These are phyloP conservation scores for Drosophila vallismaia DNA, from an alignment of 2,888 invertebrate species.

Conservation along the genomic window DNA sequence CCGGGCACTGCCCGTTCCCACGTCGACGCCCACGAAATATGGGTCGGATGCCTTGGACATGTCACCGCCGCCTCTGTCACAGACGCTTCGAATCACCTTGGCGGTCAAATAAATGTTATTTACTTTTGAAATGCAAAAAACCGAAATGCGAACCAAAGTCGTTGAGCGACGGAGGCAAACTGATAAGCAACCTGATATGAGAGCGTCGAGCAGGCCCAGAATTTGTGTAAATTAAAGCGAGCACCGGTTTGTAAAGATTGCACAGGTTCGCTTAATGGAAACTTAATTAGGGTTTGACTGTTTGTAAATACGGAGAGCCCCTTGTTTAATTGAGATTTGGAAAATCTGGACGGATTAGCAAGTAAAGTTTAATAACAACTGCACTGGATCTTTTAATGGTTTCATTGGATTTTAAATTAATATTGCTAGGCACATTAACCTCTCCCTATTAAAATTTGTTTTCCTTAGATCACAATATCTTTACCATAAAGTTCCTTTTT, in stretches of 20 bases:
- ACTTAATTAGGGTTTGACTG: conserved; percentile 9
- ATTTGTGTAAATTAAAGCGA: conserved; percentile 14
- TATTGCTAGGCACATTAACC: too few relatives aligned
- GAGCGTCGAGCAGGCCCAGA: conserved; percentile 25
- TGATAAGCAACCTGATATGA: conserved; percentile 62
- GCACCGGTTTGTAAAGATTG: conserved; percentile 32
- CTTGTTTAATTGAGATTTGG: neutral
- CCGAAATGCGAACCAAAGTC: conserved; percentile 30
- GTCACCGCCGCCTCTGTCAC: conserved; percentile 8
- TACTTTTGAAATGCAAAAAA: conserved; percentile 33
- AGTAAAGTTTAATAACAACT: neutral
- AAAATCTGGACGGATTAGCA: neutral
- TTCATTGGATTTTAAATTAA: neutral
- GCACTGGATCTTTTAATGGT: neutral
- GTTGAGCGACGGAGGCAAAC: conserved; percentile 45
- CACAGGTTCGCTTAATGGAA: conserved; percentile 8
- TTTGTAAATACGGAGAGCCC: conserved; percentile 1
- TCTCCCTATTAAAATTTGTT: neutral
- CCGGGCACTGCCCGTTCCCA: conserved; percentile 95
- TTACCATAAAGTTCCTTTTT: conserved; percentile 10
- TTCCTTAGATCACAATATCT: neutral
- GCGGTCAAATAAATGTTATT: conserved; percentile 71
- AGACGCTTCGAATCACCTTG: conserved; percentile 33
- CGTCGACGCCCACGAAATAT: conserved; percentile 94
- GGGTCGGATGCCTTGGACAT: conserved; percentile 61